Evolutionary conservation across 37 sponge, comb jelly and placozoan species (phyloP), one percentile per base, ranked within the genome.

Genomic region (Amphimedon queenslandica): DNA sequence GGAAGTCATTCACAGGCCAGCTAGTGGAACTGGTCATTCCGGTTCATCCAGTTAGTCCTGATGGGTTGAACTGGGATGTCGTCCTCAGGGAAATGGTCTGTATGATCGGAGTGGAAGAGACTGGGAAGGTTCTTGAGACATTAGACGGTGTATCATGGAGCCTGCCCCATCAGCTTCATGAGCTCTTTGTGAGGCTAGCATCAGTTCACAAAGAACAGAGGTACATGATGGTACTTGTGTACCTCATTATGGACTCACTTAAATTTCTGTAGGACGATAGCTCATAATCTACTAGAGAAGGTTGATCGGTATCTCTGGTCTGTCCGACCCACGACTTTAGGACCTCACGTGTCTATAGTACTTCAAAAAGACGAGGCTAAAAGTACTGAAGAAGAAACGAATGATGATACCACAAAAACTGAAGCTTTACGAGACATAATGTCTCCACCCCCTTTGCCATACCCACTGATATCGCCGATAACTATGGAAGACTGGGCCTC

Each of bases 241-340:
- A 47, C 13, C 13, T 18, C 8, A 47, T 47, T 47, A 18, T 18
- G 53, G 53, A 13, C 32, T 27, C 67, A 40, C 67, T 28, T 63
- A 27, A 2, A 39, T 6, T 69, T 47, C 3, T 32, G 35, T 10
- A 82, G 83, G 55, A 3, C 76, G 1, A 16, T 77, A 10, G 72
- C 67, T 8, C 73, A 77, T 33, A 21, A 36, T 55, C 67, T 84
- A 20, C 66, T 88, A 63, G 83, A 79, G 70, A 78, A 74, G 37
- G 66, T 74, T 0, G 83, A 88, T 40, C 58, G 51, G 16, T 82
- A 88, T 56, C 73, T 88, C 16, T 88, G 88, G 88, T 75, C 75
- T 20, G 41, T 33, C 0, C 63, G 80, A 4, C 67, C 75, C 20
- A 71, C 63, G 37, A 57, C 83, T 1, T 2, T 88, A 24, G 70